Evolutionary conservation across 2,797 vertebrate species (phyloP), one percentile per base, ranked within the genome.

Genomic region (Thamnophis elegans): DNA sequence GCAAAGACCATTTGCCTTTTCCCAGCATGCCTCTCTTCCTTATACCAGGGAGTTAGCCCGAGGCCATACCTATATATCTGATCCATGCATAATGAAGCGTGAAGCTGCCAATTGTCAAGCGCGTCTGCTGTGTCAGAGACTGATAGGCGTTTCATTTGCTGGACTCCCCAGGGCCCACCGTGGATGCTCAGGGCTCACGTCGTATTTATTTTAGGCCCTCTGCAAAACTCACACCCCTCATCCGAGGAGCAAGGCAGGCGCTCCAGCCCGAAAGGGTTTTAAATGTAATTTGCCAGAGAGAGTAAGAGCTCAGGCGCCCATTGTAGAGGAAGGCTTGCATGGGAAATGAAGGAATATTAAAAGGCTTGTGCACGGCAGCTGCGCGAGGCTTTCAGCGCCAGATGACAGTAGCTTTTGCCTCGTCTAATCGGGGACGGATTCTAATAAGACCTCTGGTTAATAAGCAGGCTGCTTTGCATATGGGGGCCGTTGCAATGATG

Each of bases 81-180:
- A 98, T 98, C 97, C 97, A 96, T 97, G 97, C 97, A 98, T 98
- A 98, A 98, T 98, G 98, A 98, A 98, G 98, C 98, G 97, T 97
- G 98, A 98, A 98, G 98, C 98, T 98, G 98, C 97, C 98, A 98
- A 97, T 98, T 97, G 97, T 97, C 96, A 97, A 97, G 97, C 98
- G 98, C 97, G 97, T 98, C 98, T 98, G 97, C 98, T 98, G 97
- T 98, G 98, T 98, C 97, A 97, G 97, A 98, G 98, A 98, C 98
- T 98, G 98, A 98, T 98, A 98, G 98, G 97, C 98, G 98, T 98
- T 98, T 98, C 98, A 98, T 99, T 98, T 98, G 97, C 97, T 98
- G 94, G 94, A 85, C 89, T 97, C 97, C 96, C 97, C 94, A 98
- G 96, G 94, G 96, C 91, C 95, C 96, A 89, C 94, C 95, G 95